Evolutionary conservation across 2,888 invertebrate genomes (phyloP), one percentile per base, ranked within the genome.

Genomic region (Odontomyia ornata): DNA sequence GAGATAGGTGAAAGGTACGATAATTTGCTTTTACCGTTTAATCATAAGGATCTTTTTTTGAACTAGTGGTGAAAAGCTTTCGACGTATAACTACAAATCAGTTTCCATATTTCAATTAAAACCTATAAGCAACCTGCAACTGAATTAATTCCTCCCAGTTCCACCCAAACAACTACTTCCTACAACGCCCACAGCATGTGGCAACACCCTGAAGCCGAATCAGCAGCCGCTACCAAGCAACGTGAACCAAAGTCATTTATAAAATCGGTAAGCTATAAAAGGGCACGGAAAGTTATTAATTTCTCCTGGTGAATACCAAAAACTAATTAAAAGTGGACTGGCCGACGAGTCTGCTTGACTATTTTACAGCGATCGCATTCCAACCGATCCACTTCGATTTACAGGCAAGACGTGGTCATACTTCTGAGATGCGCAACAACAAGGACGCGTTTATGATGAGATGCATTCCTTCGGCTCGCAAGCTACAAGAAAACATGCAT

Each of bases 281-380:
- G 73, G 73, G 73, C 73, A 73, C 73, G 23, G 60, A 73, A 73
- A 79, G 79, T 79, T 79, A 79, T 79, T 79, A 79, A 79, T 79
- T 79, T 79, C 77, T 77, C 73, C 75, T 79, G 77, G 28, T 76
- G 79, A 77, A 79, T 79, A 77, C 79, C 79, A 76, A 79, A 79
- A 79, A 76, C 79, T 79, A 79, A 79, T 79, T 79, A 79, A 79
- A 79, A 79, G 75, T 77, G 75, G 73, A 77, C 76, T 77, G 76
- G 56, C 23, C 47, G 46, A 47, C 18, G 47, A 71, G 46, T 36
- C 23, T 36, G 52, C 36, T 57, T 62, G 76, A 77, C 77, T 79
- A 79, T 79, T 79, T 78, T 65, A 73, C 21, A 13, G 75, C 77
- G 75, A 78, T 78, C 77, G 78, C 71, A 78, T 78, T 78, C 75